A percentile compares a stretch with the other conserved stretches of the same genome.
These are phyloP conservation scores for Poeciliopsis presidionis DNA, from an alignment of 2,797 vertebrate species.

Conservation along the genomic window DNA sequence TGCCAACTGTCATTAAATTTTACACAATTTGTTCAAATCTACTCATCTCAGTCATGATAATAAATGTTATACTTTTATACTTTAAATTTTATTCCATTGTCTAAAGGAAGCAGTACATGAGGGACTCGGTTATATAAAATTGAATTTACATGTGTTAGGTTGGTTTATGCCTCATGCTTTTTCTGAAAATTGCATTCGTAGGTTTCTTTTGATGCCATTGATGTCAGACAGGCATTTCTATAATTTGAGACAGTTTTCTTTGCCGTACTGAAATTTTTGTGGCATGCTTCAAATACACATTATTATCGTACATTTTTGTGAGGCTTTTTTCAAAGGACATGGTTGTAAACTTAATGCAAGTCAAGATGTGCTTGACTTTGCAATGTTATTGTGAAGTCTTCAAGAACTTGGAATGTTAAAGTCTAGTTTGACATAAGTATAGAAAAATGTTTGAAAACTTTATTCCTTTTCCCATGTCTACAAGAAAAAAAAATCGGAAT, in stretches of 20 bases:
- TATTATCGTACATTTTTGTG: background rate
- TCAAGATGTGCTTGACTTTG: background rate
- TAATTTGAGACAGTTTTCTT: background rate
- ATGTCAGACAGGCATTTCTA: background rate
- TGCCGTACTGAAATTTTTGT: background rate
- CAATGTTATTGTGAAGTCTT: background rate
- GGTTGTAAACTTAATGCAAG: background rate
- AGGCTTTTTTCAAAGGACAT: background rate
- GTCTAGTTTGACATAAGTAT: background rate
- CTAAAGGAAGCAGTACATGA: slow-evolving; percentile 23
- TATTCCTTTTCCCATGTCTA: background rate
- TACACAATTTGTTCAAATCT: no score
- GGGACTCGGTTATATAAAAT: slow-evolving; percentile 11
- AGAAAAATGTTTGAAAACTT: background rate
- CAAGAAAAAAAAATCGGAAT: background rate
- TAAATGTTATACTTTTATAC: slow-evolving; percentile 11
- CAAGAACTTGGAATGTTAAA: background rate
- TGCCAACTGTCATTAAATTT: no score
- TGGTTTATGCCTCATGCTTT: background rate
- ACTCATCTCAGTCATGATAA: no score
- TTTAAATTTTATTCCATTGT: slow-evolving; percentile 22
- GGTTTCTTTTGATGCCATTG: background rate
- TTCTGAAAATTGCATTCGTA: background rate
- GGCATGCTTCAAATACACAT: background rate
- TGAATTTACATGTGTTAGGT: background rate